Evolutionary conservation across 2,888 invertebrate species (phyloP).

Genomic region (Platycheirus albimanus): DNA sequence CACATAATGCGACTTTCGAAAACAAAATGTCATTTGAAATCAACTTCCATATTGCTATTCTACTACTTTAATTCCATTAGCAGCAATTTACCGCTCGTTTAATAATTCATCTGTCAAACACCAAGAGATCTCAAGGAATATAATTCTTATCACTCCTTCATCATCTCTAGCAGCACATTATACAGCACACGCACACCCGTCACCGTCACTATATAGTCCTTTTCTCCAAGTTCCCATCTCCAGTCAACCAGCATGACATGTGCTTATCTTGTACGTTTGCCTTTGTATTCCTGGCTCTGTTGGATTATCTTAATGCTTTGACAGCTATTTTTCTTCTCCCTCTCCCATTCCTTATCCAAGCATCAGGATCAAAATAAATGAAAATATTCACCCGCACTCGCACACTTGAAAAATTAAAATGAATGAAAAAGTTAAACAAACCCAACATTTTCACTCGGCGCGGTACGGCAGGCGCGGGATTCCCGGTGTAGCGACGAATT

Average conservation of each 20-base stretch:
- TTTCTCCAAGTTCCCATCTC: neutral
- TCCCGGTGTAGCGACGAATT: conserved; percentile 16
- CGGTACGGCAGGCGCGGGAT: too few species aligned
- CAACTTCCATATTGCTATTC: neutral
- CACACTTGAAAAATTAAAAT: conserved; percentile 12
- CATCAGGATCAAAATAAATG: conserved; percentile 4
- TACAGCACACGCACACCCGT: neutral
- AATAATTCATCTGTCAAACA: conserved; percentile 69
- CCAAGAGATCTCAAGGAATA: conserved; percentile 42
- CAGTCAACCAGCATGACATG: conserved; percentile 54
- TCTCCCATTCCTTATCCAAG: neutral
- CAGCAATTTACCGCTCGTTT: conserved; percentile 60
- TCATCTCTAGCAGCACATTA: conserved; percentile 23
- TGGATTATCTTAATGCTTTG: conserved; percentile 69
- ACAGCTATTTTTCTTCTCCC: conserved; percentile 61
- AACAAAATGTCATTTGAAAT: neutral
- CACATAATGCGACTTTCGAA: neutral
- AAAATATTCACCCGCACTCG: conserved; percentile 37
- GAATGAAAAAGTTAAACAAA: conserved; percentile 46
- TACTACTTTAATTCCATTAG: conserved; percentile 61
- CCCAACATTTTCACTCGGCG: conserved; percentile 47
- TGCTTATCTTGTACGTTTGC: conserved; percentile 60
- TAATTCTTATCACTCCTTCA: conserved; percentile 46
- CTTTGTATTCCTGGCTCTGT: conserved; percentile 30
- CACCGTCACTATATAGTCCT: neutral